Percentiles rank a stretch among this genome's conserved stretches.
Conservation (phyloP, 1,140 invertebrate genomes). For the Cylas formicarius region DNA sequence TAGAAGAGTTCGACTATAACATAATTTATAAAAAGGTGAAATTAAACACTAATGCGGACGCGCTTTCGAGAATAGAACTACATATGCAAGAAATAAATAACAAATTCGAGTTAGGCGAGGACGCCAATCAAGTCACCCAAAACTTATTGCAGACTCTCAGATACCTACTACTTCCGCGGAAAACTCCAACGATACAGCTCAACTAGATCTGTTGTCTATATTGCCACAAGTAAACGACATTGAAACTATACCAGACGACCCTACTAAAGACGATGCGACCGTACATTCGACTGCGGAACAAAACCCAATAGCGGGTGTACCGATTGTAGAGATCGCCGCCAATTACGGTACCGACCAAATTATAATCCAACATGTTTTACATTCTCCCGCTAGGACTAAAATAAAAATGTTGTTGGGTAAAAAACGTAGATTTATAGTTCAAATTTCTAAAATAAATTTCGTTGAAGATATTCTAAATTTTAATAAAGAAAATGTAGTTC, state of each 20-base stretch:
- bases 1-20: not conserved
- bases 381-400: not conserved
- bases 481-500: not conserved
- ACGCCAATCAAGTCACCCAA: too few relatives aligned
- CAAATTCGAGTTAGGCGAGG: too few relatives aligned
- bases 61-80: not conserved
- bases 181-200: too few relatives aligned
- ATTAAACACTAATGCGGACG: conserved; percentile 1
- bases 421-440: not conserved
- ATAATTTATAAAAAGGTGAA: conserved; percentile 12
- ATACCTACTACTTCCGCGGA: too few relatives aligned
- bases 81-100: not conserved
- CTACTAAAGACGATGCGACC: not conserved
- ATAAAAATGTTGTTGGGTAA: not conserved
- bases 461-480: conserved; percentile 1
- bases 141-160: too few relatives aligned
- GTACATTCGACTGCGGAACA: not conserved
- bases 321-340: not conserved
- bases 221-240: too few relatives aligned
- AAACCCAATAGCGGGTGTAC: not conserved
- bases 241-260: too few relatives aligned
- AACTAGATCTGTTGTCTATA: too few relatives aligned
- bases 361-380: not conserved
- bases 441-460: conserved; percentile 4
- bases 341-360: conserved; percentile 8